These are phyloP conservation scores for Eupeodes corollae DNA, from an alignment of 1,140 invertebrate species.

Conservation along the genomic window DNA sequence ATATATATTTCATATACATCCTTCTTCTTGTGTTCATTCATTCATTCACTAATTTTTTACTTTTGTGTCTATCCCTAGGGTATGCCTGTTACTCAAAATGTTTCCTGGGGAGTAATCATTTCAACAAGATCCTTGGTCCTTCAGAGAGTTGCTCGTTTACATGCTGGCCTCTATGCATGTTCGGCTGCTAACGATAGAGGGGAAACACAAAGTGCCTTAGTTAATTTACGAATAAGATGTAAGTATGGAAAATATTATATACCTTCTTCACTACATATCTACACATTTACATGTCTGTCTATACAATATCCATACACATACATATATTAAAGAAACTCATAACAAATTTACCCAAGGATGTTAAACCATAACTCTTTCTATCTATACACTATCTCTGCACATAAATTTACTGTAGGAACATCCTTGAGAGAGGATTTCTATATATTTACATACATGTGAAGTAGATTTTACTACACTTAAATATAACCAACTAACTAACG, in stretches of 20 bases:
- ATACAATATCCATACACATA: too few species aligned
- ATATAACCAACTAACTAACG: too few species aligned
- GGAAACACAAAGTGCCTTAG: slow-evolving; percentile 66
- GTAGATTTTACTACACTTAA: too few species aligned
- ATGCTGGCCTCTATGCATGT: slow-evolving; percentile 75
- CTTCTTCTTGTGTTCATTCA: neutral
- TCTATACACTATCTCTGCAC: too few species aligned
- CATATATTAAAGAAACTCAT: too few species aligned
- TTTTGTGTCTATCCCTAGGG: slow-evolving; percentile 45
- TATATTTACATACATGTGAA: too few species aligned
- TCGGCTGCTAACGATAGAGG: slow-evolving; percentile 68
- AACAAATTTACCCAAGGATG: too few species aligned
- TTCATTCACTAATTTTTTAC: neutral
- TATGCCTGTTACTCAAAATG: slow-evolving; percentile 64
- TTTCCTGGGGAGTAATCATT: slow-evolving; percentile 73
- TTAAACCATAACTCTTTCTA: too few species aligned
- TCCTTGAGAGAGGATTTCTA: too few species aligned
- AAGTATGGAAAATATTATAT: slow-evolving; percentile 40
- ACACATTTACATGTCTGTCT: too few species aligned
- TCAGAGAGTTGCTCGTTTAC: slow-evolving; percentile 67
- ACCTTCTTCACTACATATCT: neutral
- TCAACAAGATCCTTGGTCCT: slow-evolving; percentile 77
- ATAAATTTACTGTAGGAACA: too few species aligned
- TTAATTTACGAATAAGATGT: slow-evolving; percentile 73
- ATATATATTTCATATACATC: neutral